Conservation (phyloP, 2,113 vertebrate genomes). For the Alouatta palliata region DNA sequence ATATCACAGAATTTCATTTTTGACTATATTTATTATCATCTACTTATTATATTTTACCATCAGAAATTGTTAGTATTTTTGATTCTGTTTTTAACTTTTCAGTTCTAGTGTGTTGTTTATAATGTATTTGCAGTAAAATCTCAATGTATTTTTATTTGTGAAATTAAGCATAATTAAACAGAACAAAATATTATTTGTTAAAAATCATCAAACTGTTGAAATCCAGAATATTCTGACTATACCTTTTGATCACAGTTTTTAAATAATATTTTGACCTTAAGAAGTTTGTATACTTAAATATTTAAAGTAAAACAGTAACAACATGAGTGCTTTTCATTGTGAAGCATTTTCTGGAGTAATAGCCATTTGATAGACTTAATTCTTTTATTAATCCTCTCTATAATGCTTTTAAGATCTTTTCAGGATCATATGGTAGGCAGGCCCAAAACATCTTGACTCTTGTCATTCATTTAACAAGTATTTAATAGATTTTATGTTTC, state of each 20-base stretch:
- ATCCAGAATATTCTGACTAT: not conserved
- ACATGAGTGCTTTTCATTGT: not conserved
- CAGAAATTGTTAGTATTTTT: constrained; percentile 34
- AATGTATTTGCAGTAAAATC: not conserved
- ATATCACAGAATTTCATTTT: not conserved
- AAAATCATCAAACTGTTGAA: not conserved
- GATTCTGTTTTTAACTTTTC: not conserved
- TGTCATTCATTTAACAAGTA: not conserved
- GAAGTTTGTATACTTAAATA: not conserved
- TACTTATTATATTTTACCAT: not conserved
- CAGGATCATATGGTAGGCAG: not conserved
- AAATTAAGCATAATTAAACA: constrained; percentile 13
- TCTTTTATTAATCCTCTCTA: not conserved
- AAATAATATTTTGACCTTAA: not conserved
- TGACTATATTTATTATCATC: not conserved
- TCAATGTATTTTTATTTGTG: constrained; percentile 19
- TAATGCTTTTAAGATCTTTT: not conserved
- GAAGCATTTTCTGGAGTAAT: not conserved
- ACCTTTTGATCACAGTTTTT: not conserved
- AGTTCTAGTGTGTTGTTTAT: not conserved
- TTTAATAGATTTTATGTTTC: not conserved
- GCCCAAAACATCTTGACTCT: not conserved
- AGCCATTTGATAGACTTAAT: not conserved
- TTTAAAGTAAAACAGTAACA: not conserved
- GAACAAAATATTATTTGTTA: not conserved